These are phyloP conservation scores for Aporophyla nigra DNA, from an alignment of 2,888 invertebrate genomes.

Conservation along the genomic window DNA sequence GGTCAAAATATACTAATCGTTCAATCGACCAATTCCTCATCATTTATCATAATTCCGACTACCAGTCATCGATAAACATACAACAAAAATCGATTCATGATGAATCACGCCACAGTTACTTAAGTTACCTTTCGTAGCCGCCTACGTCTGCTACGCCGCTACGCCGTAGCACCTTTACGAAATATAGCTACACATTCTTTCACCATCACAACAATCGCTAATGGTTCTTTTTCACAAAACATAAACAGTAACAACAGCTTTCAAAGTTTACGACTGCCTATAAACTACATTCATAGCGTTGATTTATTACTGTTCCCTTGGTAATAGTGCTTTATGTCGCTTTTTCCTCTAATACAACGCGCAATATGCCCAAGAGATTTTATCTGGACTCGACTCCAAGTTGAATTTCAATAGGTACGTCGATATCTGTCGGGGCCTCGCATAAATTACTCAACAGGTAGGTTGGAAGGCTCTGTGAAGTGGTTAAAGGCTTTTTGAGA, in stretches of 20 bases:
- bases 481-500: conserved; percentile 37
- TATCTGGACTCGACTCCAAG: conserved; percentile 40
- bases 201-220: conserved; percentile 64
- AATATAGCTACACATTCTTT: conserved; percentile 21
- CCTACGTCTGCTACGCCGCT: conserved; percentile 48
- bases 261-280: conserved; percentile 73
- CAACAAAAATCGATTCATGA: not conserved
- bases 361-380: conserved; percentile 54
- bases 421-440: conserved; percentile 36
- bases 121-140: conserved; percentile 35
- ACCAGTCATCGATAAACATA: not conserved
- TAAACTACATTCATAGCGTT: conserved; percentile 69
- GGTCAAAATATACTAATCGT: not conserved
- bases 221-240: conserved; percentile 64
- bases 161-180: conserved; percentile 61
- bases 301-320: conserved; percentile 69
- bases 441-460: conserved; percentile 67
- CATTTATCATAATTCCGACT: conserved; percentile 8
- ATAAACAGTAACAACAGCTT: conserved; percentile 70
- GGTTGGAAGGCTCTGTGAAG: conserved; percentile 34
- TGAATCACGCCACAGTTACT: not conserved
- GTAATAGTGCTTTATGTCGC: conserved; percentile 65
- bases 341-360: conserved; percentile 49
- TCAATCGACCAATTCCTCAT: not conserved
- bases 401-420: conserved; percentile 54